These are phyloP conservation scores for Drosophila nigrodunni DNA, from an alignment of 1,140 invertebrate genomes.

Conservation along the genomic window DNA sequence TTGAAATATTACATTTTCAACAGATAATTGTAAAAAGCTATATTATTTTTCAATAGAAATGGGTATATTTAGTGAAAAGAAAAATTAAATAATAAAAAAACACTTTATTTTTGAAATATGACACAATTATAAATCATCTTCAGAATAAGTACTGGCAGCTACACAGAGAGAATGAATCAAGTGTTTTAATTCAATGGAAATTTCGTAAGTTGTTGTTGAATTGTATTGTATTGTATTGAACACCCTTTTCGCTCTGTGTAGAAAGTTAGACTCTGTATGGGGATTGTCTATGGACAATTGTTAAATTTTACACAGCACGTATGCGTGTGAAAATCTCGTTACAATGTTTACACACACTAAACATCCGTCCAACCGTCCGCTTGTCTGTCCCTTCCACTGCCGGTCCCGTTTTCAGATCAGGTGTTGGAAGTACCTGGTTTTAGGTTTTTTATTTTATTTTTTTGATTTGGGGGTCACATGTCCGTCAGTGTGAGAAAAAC, in stretches of 20 bases:
- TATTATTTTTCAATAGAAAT: neutral
- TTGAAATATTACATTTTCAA: too few relatives aligned
- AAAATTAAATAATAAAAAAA: neutral
- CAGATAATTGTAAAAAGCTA: neutral
- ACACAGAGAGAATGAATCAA: neutral
- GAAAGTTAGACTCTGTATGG: neutral
- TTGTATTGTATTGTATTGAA: too few relatives aligned
- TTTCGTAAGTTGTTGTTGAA: too few relatives aligned
- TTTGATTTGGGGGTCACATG: conserved; percentile 28
- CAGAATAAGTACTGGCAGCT: neutral
- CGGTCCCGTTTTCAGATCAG: conserved; percentile 25
- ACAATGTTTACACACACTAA: conserved; percentile 40
- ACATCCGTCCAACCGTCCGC: conserved; percentile 29
- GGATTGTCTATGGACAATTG: conserved; percentile 20
- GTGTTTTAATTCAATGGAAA: too few relatives aligned
- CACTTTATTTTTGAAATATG: neutral
- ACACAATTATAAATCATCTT: neutral
- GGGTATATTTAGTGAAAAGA: neutral
- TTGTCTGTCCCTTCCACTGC: too few relatives aligned
- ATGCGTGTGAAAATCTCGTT: conserved; percentile 71
- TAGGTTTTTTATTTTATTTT: neutral
- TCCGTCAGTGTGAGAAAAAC: conserved; percentile 38
- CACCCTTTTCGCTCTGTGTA: neutral
- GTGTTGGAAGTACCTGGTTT: conserved; percentile 2
- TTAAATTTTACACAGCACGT: conserved; percentile 40